Evolutionary conservation across 2,888 invertebrate genomes (phyloP).

Genomic region (Zygaena filipendulae): DNA sequence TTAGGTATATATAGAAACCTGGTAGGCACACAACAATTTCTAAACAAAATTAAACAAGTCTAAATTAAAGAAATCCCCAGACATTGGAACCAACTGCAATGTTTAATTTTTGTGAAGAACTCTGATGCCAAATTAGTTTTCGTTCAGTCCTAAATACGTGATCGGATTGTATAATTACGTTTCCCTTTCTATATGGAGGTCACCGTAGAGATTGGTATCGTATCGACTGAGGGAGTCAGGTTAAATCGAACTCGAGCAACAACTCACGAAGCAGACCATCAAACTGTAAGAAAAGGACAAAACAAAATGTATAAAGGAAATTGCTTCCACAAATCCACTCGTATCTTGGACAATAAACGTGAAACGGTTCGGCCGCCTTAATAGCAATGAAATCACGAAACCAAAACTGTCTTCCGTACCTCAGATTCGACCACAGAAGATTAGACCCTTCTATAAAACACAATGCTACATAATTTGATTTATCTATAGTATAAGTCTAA

Average conservation of each 20-base stretch:
- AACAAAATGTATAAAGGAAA: conserved; percentile 70
- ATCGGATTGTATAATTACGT: conserved; percentile 52
- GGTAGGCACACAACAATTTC: no score
- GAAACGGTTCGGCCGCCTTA: conserved; percentile 57
- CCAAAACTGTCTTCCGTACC: conserved; percentile 61
- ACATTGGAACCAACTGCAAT: no score
- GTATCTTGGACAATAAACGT: conserved; percentile 68
- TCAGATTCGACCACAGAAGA: no score
- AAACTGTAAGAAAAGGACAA: conserved; percentile 67
- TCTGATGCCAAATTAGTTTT: conserved; percentile 56
- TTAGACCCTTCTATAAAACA: no score
- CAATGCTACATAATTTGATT: no score
- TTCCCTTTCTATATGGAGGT: conserved; percentile 33
- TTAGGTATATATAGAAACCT: no score
- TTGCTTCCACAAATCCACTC: conserved; percentile 70
- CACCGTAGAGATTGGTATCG: conserved; percentile 51
- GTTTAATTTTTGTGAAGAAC: conserved; percentile 36
- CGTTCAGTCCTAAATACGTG: conserved; percentile 50
- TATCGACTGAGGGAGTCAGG: conserved; percentile 46
- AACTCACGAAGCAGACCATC: conserved; percentile 62
- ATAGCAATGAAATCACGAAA: conserved; percentile 69
- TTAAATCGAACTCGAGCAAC: conserved; percentile 58
- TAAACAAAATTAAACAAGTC: no score
- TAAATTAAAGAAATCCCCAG: no score
- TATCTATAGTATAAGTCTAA: no score